phyloP scores from a whole-genome alignment of 2,797 vertebrate species.

The Takifugu ocellatus region DNA sequence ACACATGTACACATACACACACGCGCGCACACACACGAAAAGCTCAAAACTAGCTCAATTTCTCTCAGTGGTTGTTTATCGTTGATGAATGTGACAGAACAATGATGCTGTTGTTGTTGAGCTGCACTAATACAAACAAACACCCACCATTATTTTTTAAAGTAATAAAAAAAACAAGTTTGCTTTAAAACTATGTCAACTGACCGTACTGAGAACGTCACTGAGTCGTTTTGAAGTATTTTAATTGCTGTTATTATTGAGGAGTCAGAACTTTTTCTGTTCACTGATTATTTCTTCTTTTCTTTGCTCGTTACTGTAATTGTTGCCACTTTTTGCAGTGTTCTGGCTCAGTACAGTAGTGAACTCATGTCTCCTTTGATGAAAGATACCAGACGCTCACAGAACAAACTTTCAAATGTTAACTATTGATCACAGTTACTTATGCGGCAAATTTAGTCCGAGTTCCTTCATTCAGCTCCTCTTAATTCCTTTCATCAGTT shows the following conservation, averaged over 20 bases:
- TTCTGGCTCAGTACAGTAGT: constrained; percentile 4
- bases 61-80: no score
- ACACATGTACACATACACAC: no score
- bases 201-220: no score
- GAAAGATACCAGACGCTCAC: constrained; percentile 38
- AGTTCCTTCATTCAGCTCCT: constrained; percentile 29
- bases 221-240: no score
- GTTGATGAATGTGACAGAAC: no score
- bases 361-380: constrained; percentile 42
- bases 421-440: constrained; percentile 64
- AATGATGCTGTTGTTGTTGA: no score
- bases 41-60: no score
- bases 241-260: background rate
- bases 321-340: constrained; percentile 28
- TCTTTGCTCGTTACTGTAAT: background rate
- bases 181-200: no score
- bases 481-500: constrained; percentile 59
- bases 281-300: background rate
- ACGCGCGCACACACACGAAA: no score
- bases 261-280: background rate
- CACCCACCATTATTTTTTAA: no score
- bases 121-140: no score
- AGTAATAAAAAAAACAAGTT: no score
- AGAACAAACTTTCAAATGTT: constrained; percentile 60
- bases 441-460: constrained; percentile 51